Evolutionary conservation across 2,797 vertebrate species (phyloP).

Genomic region (Falco rusticolus): DNA sequence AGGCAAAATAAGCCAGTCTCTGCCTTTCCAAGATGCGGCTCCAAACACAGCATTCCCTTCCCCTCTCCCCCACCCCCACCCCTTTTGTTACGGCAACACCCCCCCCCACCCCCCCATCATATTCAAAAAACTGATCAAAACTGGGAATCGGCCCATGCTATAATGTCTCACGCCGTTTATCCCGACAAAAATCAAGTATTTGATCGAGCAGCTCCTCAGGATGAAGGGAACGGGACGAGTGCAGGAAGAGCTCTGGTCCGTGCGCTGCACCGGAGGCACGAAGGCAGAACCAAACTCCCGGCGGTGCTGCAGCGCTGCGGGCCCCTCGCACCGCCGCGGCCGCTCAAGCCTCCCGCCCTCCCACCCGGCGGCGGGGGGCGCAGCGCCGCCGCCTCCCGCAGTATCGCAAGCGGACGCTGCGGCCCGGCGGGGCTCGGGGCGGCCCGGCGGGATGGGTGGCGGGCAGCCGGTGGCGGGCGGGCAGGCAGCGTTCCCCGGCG

Average conservation of each 20-base stretch:
- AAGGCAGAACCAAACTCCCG: constrained; percentile 48
- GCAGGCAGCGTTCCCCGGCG: not conserved
- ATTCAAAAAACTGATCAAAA: not conserved
- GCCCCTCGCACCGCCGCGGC: too few relatives aligned
- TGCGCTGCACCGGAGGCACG: not conserved
- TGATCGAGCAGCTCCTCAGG: not conserved
- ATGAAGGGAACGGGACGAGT: not conserved
- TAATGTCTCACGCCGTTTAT: not conserved
- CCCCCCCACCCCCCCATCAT: not conserved
- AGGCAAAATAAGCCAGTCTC: not conserved
- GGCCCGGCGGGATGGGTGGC: not conserved
- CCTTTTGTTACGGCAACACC: constrained; percentile 50
- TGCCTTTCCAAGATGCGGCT: not conserved
- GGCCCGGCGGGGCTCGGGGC: not conserved
- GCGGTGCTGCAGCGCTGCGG: not conserved
- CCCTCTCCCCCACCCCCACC: not conserved
- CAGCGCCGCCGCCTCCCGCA: not conserved
- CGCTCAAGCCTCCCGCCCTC: not conserved
- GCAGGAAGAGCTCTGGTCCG: not conserved
- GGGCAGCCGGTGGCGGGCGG: not conserved
- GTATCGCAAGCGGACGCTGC: not conserved
- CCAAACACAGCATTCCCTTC: not conserved
- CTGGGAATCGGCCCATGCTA: not conserved
- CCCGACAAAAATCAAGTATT: constrained; percentile 11
- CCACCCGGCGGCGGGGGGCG: not conserved